Base-by-base conservation (phyloP, 2,888 invertebrate genomes). In the Coenonympha glycerion region DNA sequence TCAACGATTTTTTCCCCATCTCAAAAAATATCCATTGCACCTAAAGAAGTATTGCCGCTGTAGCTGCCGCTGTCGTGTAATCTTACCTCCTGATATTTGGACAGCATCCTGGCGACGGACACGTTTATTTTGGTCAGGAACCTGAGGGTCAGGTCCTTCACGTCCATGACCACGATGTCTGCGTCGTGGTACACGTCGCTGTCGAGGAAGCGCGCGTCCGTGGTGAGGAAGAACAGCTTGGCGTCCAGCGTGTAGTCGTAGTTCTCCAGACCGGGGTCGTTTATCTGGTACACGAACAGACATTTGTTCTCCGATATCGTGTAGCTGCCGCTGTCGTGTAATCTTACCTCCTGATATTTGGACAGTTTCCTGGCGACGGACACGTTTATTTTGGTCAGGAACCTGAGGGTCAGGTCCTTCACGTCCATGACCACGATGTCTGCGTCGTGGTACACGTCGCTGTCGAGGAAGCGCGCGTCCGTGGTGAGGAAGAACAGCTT, bases 71-170 rank as follows among this genome's bases (percentile, higher is more conserved):
- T n/a, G n/a, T n/a, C n/a, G n/a, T n/a, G n/a, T n/a, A n/a, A n/a
- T n/a, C n/a, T n/a, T 47, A 83, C 79, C 80, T 91, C 91, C 68
- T 91, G 90, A 63, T 91, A 92, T 60, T 90, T 89, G 3, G 89
- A 73, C 30, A 92, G 81, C 57, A 89, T 81, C 59, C 88, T 90
- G 0, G 92, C 92, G 49, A 92, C 64, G 0, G 92, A 91, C 15
- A 92, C 66, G 66, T 91, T 90, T 61, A 92, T 90, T 47, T 92
- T 93, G 37, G 75, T 89, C 53, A 79, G 41, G 33, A 83, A 79
- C 61, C 76, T 85, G 6, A 86, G 59, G 0, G 74, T 69, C 6
- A 86, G 61, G 52, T 85, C 85, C 49, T 82, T 84, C 0, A 71
- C 76, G 52, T 86, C 86, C 62, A 86, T n/a, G 0, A 85, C n/a